Evolutionary conservation across 2,797 vertebrate genomes (phyloP), one percentile per base, ranked within the genome.

Genomic region (Orestias chungarensis): DNA sequence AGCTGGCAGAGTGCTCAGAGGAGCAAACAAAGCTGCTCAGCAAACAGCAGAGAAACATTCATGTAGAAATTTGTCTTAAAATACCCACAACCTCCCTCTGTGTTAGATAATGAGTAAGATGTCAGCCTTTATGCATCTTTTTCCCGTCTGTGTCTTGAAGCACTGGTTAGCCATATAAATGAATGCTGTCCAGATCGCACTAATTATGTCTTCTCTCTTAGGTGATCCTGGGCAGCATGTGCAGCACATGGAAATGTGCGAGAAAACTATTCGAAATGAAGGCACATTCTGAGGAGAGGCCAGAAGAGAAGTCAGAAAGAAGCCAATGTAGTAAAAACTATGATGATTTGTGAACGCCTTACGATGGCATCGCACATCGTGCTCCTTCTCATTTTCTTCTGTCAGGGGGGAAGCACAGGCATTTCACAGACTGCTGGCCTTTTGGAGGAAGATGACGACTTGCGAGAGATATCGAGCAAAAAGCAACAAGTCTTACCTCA

Each of bases 351-450:
- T 44, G 66, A 43, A 57, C 43, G 43, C 12, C 62, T 65, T 50
- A 74, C 71, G 5, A 93, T 92, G 92, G 84, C 83, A 27, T 62
- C 82, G 6, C 82, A 46, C 0, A 27, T 78, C 42, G 69, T 84
- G 46, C 84, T 92, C 50, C 79, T 93, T 18, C 47, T 92, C 52
- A 79, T 92, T 69, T 54, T 91, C n/a, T 68, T 91, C 65, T 88
- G 71, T 31, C 62, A 78, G 49, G 87, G 82, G 75, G 86, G 82
- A 67, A 65, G 64, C 74, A 68, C 42, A 47, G 61, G 70, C 70
- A 10, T 77, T 62, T 82, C 77, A 14, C 33, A 47, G n/a, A 81
- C 80, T 25, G 49, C 43, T 6, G 75, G 76, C 46, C 72, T 82
- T 49, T 82, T 43, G 23, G 73, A 84, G 44, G 78, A 70, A 43